Evolutionary conservation across 1,140 invertebrate genomes (phyloP).

Genomic region (Saccostrea echinata): DNA sequence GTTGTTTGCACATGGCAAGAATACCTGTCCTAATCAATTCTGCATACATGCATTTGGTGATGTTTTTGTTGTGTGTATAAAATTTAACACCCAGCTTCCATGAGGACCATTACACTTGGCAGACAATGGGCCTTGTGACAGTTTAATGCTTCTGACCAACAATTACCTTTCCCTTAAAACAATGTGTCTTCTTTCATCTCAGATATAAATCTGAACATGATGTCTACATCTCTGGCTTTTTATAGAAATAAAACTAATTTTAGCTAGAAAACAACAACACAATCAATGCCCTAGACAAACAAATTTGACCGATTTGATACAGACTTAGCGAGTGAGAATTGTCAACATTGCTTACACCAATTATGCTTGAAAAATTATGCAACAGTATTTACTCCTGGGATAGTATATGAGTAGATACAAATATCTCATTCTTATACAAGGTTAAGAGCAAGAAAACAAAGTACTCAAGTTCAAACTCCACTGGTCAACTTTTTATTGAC

Average conservation of each 20-base stretch:
- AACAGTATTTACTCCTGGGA: background rate
- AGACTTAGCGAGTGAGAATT: background rate
- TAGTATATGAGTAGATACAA: background rate
- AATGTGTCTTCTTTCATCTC: background rate
- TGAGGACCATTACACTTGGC: background rate
- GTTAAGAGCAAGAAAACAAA: background rate
- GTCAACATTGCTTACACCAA: background rate
- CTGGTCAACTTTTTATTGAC: background rate
- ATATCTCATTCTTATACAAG: background rate
- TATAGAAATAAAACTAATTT: background rate
- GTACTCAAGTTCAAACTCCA: background rate
- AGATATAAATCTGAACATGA: background rate
- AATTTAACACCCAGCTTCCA: background rate
- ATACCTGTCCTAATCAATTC: background rate
- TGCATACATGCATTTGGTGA: background rate
- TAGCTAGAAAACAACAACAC: slow-evolving; percentile 6
- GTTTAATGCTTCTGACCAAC: background rate
- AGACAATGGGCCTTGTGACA: background rate
- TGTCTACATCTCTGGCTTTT: background rate
- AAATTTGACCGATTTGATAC: background rate
- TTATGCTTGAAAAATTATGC: background rate
- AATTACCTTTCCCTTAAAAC: background rate
- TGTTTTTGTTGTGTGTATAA: background rate
- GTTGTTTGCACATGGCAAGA: background rate
- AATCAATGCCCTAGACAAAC: background rate